Conservation (phyloP, 2,113 vertebrate genomes). For the Cephalopterus ornatus region DNA sequence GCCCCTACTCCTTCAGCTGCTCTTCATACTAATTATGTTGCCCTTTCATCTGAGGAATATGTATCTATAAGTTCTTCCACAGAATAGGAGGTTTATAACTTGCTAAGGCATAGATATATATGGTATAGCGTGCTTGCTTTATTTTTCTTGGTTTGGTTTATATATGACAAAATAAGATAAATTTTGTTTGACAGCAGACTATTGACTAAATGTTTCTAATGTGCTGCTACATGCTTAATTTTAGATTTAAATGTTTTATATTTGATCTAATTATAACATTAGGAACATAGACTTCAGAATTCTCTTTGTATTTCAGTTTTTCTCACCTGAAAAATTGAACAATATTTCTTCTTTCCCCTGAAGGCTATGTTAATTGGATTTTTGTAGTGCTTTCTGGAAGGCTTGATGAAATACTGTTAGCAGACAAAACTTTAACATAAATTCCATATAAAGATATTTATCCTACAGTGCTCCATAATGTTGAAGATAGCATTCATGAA, state of each 20-base stretch:
- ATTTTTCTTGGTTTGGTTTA: background rate
- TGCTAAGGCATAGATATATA: background rate
- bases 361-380: background rate
- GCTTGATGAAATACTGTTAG: conserved; percentile 32
- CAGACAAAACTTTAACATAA: background rate
- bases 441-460: background rate
- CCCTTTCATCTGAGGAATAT: background rate
- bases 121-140: background rate
- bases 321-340: background rate
- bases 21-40: background rate
- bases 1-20: background rate
- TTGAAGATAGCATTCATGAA: background rate
- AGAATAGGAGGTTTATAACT: background rate
- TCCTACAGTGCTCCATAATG: background rate
- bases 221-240: background rate
- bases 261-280: background rate
- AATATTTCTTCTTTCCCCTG: background rate
- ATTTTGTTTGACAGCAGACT: background rate
- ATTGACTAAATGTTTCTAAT: background rate
- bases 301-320: background rate
- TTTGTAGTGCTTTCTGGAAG: conserved; percentile 42
- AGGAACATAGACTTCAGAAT: background rate
- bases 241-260: background rate
- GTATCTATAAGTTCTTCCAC: background rate
- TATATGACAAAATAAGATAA: background rate